These are phyloP conservation scores for Drosophila quadrilineata DNA, from an alignment of 1,140 invertebrate genomes.

Conservation along the genomic window DNA sequence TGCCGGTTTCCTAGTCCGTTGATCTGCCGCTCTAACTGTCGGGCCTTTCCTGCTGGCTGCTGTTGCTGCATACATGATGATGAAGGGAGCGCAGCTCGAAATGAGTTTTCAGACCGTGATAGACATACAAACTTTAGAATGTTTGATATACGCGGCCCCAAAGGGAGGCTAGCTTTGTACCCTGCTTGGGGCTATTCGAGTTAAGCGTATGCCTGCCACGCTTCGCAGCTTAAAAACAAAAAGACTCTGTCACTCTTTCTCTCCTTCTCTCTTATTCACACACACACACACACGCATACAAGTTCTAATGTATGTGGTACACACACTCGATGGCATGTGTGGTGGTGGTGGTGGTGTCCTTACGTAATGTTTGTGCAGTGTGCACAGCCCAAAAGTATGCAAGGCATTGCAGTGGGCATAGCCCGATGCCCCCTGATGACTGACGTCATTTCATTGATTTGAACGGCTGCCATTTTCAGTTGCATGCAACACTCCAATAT, in stretches of 20 bases:
- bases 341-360: not conserved
- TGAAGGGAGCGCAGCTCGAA: slow-evolving; percentile 11
- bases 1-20: not conserved
- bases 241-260: too few species aligned
- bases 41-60: not conserved
- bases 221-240: too few species aligned
- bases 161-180: too few species aligned
- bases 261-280: too few species aligned
- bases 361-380: not conserved
- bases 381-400: slow-evolving; percentile 14
- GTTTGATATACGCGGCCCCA: slow-evolving; percentile 17
- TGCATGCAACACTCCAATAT: not conserved
- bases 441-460: slow-evolving; percentile 36
- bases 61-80: slow-evolving; percentile 6
- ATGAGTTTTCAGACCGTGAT: slow-evolving; percentile 8
- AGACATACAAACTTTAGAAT: slow-evolving; percentile 30
- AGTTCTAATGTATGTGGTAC: not conserved
- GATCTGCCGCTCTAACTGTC: not conserved
- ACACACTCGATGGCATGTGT: slow-evolving; percentile 4
- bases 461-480: slow-evolving; percentile 9
- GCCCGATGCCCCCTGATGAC: too few species aligned
- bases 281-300: not conserved
- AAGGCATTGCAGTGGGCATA: not conserved
- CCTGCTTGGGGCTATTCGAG: too few species aligned
- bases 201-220: too few species aligned